Base-by-base conservation (phyloP, 2,113 vertebrate genomes). In the Pelmatolapia mariae region DNA sequence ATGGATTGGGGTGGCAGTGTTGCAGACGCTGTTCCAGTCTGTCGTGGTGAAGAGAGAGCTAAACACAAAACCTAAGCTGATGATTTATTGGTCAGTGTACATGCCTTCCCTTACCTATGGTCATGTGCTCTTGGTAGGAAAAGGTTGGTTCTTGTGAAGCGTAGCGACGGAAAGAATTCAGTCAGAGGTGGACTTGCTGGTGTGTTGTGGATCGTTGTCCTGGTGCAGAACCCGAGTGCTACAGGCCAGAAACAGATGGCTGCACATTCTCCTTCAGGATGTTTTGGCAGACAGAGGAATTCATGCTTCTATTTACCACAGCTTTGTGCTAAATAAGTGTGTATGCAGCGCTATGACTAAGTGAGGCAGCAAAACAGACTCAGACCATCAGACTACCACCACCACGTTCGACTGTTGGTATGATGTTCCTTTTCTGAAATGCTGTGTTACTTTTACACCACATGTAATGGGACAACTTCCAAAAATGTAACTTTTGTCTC, bases 271-370 rank as follows among this genome's bases (percentile, higher is more conserved):
- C 57, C 16, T 61, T 61, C 29, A 61, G 29, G 57, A 61, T 61
- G 57, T 33, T 61, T 33, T 19, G 16, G 57, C 57, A 29, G 26
- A 29, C 56, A 59, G 56, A 29, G 24, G 54, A 57, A 57, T 26
- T 57, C 7, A 26, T 15, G 24, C 24, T 1, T 59, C 57, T 19
- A 61, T 61, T 61, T 4, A 61, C 29, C 16, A 61, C 57, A 61
- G 57, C 29, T 0, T 61, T 61, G 16, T 61, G 57, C 57, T 61
- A 61, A 61, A 61, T 61, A 19, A 1, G 57, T 4, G 29, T 61
- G 16, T 33, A 33, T 33, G 57, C 57, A 33, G 57, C 29, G 0
- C 29, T 61, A 19, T 0, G 57, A 61, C 57, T 1, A 2, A 61
- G 57, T 31, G 57, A 61, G 57, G 57, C 57, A 33, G 57, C 16